Conservation (phyloP, 2,113 vertebrate genomes). For the Malurus elegans region DNA sequence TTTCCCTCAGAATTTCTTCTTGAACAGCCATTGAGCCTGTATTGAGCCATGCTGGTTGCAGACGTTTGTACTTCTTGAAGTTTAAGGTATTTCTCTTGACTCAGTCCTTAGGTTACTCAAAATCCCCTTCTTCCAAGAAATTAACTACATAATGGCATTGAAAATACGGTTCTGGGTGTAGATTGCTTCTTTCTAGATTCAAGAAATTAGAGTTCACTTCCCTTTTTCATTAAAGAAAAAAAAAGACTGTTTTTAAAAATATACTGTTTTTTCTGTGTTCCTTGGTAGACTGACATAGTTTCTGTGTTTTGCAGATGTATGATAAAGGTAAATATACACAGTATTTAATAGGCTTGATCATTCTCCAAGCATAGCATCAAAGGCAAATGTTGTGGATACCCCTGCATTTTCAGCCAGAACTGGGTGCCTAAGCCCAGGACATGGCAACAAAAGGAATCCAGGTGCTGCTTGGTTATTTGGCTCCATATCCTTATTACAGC, state of each 20-base stretch:
- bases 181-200: neutral
- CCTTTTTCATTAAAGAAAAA: neutral
- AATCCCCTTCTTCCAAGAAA: neutral
- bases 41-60: accelerated
- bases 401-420: neutral
- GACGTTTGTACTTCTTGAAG: neutral
- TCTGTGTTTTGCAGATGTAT: neutral
- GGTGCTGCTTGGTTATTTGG: neutral
- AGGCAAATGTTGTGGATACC: neutral
- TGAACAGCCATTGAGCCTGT: neutral
- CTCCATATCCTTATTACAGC: neutral
- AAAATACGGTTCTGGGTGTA: neutral
- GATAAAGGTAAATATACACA: neutral
- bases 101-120: neutral
- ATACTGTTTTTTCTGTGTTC: neutral
- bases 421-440: neutral
- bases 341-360: neutral
- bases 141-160: accelerated
- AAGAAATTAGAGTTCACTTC: neutral
- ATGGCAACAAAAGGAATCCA: neutral
- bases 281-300: neutral
- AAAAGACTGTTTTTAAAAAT: neutral
- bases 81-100: neutral
- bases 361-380: neutral
- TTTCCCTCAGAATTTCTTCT: neutral